Percentiles rank a stretch among this genome's conserved stretches.
Evolutionary conservation across 2,888 invertebrate genomes (phyloP).

Genomic region (Drosophila mettleri): DNA sequence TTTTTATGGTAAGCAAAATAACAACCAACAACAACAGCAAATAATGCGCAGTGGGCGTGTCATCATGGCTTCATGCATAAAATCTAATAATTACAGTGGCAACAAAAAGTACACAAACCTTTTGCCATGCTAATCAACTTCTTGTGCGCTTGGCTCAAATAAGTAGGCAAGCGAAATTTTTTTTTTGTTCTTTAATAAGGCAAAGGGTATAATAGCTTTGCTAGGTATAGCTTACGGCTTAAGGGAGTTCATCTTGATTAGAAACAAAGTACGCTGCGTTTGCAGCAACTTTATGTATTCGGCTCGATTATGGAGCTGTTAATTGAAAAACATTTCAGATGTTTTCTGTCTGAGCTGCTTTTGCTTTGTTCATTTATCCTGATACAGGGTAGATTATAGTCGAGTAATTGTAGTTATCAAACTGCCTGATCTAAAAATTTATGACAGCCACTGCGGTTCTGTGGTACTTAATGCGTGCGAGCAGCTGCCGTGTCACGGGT

Average conservation of each 20-base stretch:
- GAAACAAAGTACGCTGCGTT: not conserved
- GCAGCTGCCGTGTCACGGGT: slow-evolving; percentile 74
- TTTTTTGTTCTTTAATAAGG: slow-evolving; percentile 12
- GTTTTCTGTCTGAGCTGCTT: not conserved
- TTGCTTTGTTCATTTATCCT: too few species aligned
- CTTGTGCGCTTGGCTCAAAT: slow-evolving; percentile 54
- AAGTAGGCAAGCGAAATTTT: slow-evolving; percentile 50
- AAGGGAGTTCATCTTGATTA: not conserved
- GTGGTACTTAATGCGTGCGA: slow-evolving; percentile 73
- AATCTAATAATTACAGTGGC: slow-evolving; percentile 75
- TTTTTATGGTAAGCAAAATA: slow-evolving; percentile 40
- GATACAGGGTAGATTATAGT: slow-evolving; percentile 41
- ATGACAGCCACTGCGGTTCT: slow-evolving; percentile 62
- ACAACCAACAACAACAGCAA: slow-evolving; percentile 19
- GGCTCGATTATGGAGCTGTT: not conserved
- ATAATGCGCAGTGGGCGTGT: slow-evolving; percentile 18
- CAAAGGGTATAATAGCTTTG: slow-evolving; percentile 1
- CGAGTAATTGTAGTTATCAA: slow-evolving; percentile 14
- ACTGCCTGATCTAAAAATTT: slow-evolving; percentile 63
- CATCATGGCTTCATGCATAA: slow-evolving; percentile 54
- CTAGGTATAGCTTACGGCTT: slow-evolving; percentile 1
- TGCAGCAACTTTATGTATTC: not conserved
- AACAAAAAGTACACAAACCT: slow-evolving; percentile 40
- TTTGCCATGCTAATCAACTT: slow-evolving; percentile 77
- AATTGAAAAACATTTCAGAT: slow-evolving; percentile 15